Base-by-base conservation (phyloP, 1,140 invertebrate genomes). In the Listronotus bonariensis region DNA sequence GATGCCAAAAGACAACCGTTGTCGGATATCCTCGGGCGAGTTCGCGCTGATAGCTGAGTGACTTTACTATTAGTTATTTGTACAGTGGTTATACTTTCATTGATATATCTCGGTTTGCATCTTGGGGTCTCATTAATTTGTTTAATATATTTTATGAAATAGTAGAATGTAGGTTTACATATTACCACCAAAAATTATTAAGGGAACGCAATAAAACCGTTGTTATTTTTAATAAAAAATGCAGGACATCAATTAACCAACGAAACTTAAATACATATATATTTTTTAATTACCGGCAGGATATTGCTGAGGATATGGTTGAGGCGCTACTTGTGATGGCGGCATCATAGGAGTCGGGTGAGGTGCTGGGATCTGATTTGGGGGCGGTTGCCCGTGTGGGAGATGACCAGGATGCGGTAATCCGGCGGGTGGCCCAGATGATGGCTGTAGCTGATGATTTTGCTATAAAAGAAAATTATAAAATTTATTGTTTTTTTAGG, bases 301-400 rank as follows among this genome's bases (percentile, higher is more conserved):
- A 52, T 67, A 67, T n/a, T 78, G 79, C 53, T 78, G 77, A 5
- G 76, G 75, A 62, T 77, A 77, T 20, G 77, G 76, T 59, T 78
- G 77, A 46, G 75, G 81, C 61, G 78, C 78, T 9, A 72, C 65
- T 62, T 83, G 84, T 15, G 79, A 78, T 0, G 83, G 79, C 6
- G 83, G 80, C 72, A 84, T 83, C 82, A 84, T 84, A 8, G 76
- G 63, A 18, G 62, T 63, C 11, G 68, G 63, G 18, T 67, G 68
- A 40, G 70, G 65, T 15, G 62, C 60, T 45, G 63, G 62, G 1
- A 38, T 54, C 52, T 72, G 72, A 0, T 51, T 51, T 36, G 62
- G 66, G 3, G 67, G 72, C 1, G 68, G 69, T 12, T 53, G 75
- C 7, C 57, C 74, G 36, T 60, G 66, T 49, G 59, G 59, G 38